These are phyloP conservation scores for Nothocercus nigrocapillus DNA, from an alignment of 2,113 vertebrate genomes.

Conservation along the genomic window DNA sequence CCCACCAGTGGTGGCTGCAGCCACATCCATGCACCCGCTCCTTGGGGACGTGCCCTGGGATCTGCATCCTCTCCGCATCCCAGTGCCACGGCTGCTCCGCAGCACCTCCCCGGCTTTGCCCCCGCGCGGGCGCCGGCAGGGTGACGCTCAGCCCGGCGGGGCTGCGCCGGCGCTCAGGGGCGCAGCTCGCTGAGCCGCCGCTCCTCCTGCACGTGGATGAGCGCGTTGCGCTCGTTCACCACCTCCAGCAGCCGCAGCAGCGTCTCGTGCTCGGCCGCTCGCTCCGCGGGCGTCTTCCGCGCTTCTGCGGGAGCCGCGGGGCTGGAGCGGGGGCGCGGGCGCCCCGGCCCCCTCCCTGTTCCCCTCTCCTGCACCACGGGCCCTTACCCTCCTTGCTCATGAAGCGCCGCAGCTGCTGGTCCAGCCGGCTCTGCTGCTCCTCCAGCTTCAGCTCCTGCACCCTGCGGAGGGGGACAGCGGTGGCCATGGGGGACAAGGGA, in stretches of 20 bases:
- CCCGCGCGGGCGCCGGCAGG: background rate
- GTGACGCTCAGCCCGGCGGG: background rate
- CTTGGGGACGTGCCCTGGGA: fast-evolving
- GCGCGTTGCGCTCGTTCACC: conserved; percentile 87
- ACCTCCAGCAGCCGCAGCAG: conserved; percentile 86
- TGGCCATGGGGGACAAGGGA: no score
- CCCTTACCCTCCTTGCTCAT: conserved; percentile 83
- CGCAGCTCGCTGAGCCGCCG: conserved; percentile 86
- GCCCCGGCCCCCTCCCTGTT: background rate
- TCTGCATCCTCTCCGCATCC: background rate
- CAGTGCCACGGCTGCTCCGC: background rate
- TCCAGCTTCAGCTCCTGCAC: conserved; percentile 90
- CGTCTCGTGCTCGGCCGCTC: conserved; percentile 76
- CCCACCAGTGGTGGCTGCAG: background rate
- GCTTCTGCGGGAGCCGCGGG: conserved; percentile 70
- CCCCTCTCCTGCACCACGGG: fast-evolving
- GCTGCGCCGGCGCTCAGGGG: background rate
- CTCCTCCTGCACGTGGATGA: conserved; percentile 90
- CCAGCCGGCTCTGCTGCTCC: conserved; percentile 89
- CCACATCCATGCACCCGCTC: fast-evolving
- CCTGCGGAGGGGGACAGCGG: conserved; percentile 57
- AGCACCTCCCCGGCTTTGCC: background rate
- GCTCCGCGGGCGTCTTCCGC: conserved; percentile 80
- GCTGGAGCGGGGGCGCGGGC: background rate
- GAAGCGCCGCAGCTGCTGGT: conserved; percentile 85